Percentiles rank a stretch among this genome's conserved stretches.
Conservation (phyloP, 2,797 vertebrate genomes). For the Hyperoplus lanceolatus region DNA sequence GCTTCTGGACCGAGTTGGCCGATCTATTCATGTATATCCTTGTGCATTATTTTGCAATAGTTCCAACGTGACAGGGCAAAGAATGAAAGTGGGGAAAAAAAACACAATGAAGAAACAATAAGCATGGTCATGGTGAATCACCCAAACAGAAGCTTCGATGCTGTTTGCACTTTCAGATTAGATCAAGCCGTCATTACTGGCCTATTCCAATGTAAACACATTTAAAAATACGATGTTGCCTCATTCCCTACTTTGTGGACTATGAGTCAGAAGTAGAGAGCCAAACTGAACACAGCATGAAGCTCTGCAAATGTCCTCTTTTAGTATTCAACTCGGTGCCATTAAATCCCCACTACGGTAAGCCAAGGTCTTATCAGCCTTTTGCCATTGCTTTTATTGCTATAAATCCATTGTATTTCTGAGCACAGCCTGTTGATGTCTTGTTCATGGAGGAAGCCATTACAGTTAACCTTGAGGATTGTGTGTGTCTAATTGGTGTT, state of each 20-base stretch:
- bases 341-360: constrained; percentile 35
- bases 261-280: constrained; percentile 45
- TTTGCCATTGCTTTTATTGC: constrained; percentile 40
- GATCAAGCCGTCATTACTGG: constrained; percentile 45
- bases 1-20: constrained; percentile 12
- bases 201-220: constrained; percentile 34
- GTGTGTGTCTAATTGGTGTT: constrained; percentile 61
- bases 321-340: constrained; percentile 43
- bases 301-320: constrained; percentile 32
- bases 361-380: constrained; percentile 40
- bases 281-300: constrained; percentile 31
- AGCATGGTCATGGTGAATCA: constrained; percentile 31
- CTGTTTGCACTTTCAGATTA: constrained; percentile 48
- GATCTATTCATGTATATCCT: constrained; percentile 42
- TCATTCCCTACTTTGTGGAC: constrained; percentile 30
- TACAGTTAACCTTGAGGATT: constrained; percentile 71
- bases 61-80: constrained; percentile 57
- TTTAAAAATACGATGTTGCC: constrained; percentile 37
- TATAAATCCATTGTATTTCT: constrained; percentile 54
- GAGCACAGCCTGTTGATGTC: constrained; percentile 56
- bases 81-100: constrained; percentile 31
- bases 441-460: constrained; percentile 66
- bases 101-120: constrained; percentile 45
- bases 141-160: constrained; percentile 29
- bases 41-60: constrained; percentile 44